A percentile compares a stretch with the other conserved stretches of the same genome.
Evolutionary conservation across 2,797 vertebrate genomes (phyloP).

Genomic region (Arremon brunneinucha): DNA sequence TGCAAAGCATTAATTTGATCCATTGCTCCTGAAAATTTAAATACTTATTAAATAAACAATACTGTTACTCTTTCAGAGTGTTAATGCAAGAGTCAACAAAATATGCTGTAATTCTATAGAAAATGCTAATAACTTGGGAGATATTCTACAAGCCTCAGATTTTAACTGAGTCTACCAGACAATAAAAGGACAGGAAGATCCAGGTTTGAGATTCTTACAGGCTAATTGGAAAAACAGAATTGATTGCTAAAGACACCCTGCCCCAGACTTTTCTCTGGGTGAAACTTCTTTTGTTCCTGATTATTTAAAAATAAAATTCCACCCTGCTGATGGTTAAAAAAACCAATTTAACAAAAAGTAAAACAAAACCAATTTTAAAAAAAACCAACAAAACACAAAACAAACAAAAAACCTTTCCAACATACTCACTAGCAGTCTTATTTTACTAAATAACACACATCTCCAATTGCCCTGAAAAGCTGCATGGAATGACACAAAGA

Average conservation of each 20-base stretch:
- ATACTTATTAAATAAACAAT: neutral
- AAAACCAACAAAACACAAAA: accelerated
- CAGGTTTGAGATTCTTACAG: neutral
- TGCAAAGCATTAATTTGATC: neutral
- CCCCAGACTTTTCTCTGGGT: neutral
- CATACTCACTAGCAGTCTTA: neutral
- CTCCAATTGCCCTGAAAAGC: neutral
- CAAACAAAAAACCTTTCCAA: accelerated
- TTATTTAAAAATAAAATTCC: neutral
- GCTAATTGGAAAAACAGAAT: neutral
- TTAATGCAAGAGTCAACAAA: neutral
- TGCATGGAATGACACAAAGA: neutral
- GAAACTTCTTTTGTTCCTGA: neutral
- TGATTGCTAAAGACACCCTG: neutral
- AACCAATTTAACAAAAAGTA: accelerated
- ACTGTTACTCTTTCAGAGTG: neutral
- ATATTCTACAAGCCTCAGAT: neutral
- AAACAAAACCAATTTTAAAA: neutral
- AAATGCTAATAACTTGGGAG: neutral
- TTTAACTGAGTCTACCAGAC: neutral
- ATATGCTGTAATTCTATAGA: neutral
- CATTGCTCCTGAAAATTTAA: neutral
- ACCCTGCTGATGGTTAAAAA: neutral
- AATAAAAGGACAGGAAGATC: neutral
- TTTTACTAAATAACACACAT: neutral